A percentile compares a stretch with the other conserved stretches of the same genome.
These are phyloP conservation scores for Pseudomugil tenellus DNA, from an alignment of 2,797 vertebrate genomes.

Conservation along the genomic window DNA sequence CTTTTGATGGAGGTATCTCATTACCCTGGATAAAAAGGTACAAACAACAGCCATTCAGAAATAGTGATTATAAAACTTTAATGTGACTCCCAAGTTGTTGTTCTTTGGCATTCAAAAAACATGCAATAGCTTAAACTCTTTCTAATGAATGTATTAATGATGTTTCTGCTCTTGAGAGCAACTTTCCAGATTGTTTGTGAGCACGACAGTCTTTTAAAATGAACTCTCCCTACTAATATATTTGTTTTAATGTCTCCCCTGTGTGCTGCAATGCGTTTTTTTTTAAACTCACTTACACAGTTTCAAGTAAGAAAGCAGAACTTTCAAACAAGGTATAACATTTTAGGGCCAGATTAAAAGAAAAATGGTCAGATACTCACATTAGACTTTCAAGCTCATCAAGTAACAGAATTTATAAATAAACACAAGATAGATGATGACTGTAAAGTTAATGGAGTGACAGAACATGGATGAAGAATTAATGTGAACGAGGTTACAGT, in stretches of 20 bases:
- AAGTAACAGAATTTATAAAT: conserved; percentile 5
- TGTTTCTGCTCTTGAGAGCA: conserved; percentile 67
- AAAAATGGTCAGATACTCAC: conserved; percentile 2
- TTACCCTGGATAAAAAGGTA: conserved; percentile 45
- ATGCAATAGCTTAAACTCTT: conserved; percentile 54
- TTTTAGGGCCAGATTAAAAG: conserved; percentile 35
- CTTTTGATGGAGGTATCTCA: conserved; percentile 54
- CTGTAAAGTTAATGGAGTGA: not conserved
- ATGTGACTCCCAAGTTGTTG: conserved; percentile 47
- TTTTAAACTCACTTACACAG: conserved; percentile 50
- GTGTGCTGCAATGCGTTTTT: conserved; percentile 43
- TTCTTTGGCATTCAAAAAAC: conserved; percentile 41
- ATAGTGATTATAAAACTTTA: conserved; percentile 53
- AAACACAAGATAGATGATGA: not conserved
- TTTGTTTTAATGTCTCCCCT: conserved; percentile 50
- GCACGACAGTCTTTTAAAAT: conserved; percentile 70
- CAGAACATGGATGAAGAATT: not conserved
- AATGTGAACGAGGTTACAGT: not conserved
- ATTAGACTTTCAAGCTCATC: not conserved
- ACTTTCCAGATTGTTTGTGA: conserved; percentile 65
- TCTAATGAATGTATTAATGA: conserved; percentile 70
- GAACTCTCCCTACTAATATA: conserved; percentile 46
- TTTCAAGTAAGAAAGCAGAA: conserved; percentile 43
- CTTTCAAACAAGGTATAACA: conserved; percentile 25
- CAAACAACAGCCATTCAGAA: conserved; percentile 43